Base-by-base conservation (phyloP, 2,888 invertebrate species). In the Ectropis crepuscularia region DNA sequence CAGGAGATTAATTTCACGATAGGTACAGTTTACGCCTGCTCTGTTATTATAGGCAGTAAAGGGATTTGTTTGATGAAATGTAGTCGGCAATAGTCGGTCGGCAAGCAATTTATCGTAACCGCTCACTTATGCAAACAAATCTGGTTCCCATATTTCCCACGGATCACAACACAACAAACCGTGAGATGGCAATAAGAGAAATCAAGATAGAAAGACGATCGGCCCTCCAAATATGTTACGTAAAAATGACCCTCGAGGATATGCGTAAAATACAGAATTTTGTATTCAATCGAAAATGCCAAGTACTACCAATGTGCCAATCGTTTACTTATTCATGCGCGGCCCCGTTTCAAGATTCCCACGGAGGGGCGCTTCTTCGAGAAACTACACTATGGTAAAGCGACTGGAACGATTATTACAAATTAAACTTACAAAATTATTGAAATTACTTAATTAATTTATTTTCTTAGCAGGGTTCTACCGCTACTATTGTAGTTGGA, bases 331-430 rank as follows among this genome's bases (percentile, higher is more conserved):
- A 81, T 80, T 69, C 74, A 82, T 79, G 74, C 75, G 69, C 67
- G 73, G 64, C 73, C 72, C 70, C 72, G 77, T 78, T 79, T 68
- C 61, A 59, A 82, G 75, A 82, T 82, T 87, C 86, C 83, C 88
- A 87, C 85, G 81, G 78, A 57, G 47, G 59, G 53, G 54, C 48
- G 45, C 69, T 61, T 75, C 57, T 69, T 66, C 67, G 70, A 71
- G 70, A 72, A 71, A 70, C 67, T 50, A 12, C 71, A 70, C 67
- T 50, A 12, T 38, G 11, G 50, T 12, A 39, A 37, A 12, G 9
- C 9, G 11, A 9, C 39, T 11, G 11, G 12, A 12, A 41, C 7
- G 10, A 8, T 41, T 41, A 10, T 10, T 41, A 41, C 1, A 2
- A 28, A 46, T 16, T 12, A 7, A 46, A 16, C 41, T 8, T 41